Conservation (phyloP, 2,797 vertebrate genomes). For the Echeneis naucrates region DNA sequence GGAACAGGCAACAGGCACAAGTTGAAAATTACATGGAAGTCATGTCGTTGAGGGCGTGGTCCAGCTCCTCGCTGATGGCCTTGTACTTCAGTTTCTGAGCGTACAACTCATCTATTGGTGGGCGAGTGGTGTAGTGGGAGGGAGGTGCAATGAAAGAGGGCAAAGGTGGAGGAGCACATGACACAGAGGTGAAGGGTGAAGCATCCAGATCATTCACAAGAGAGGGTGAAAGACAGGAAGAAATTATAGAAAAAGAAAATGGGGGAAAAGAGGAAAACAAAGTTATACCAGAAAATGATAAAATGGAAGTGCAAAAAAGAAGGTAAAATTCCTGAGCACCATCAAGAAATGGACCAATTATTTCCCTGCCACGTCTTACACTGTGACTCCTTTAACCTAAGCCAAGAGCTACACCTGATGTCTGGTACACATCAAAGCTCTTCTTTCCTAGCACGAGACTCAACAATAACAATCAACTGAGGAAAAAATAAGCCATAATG, state of each 20-base stretch:
- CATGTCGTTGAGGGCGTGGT: constrained; percentile 99
- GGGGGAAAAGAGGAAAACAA: constrained; percentile 38
- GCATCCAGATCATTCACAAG: constrained; percentile 65
- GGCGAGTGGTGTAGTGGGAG: constrained; percentile 57
- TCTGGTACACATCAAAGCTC: constrained; percentile 16
- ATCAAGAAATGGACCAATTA: constrained; percentile 22
- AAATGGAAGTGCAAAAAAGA: constrained; percentile 46
- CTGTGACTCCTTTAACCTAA: constrained; percentile 13
- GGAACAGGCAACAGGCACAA: constrained; percentile 63
- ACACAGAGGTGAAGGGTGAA: constrained; percentile 68
- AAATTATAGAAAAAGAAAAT: constrained; percentile 53
- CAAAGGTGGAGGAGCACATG: constrained; percentile 57
- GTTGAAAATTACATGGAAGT: constrained; percentile 97
- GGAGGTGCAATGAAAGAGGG: constrained; percentile 44
- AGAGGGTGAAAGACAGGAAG: constrained; percentile 39
- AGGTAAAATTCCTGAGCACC: constrained; percentile 27
- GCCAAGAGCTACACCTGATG: constrained; percentile 22
- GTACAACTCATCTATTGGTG: constrained; percentile 95
- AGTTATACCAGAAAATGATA: constrained; percentile 70
- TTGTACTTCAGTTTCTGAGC: constrained; percentile 99
- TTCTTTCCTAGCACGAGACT: constrained; percentile 13
- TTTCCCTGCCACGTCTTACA: constrained; percentile 8
- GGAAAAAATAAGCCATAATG: constrained; percentile 26
- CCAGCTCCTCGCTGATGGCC: constrained; percentile 99
- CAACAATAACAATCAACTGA: constrained; percentile 22